Evolutionary conservation across 2,888 invertebrate species (phyloP), one percentile per base, ranked within the genome.

Genomic region (Cataglyphis cursor): DNA sequence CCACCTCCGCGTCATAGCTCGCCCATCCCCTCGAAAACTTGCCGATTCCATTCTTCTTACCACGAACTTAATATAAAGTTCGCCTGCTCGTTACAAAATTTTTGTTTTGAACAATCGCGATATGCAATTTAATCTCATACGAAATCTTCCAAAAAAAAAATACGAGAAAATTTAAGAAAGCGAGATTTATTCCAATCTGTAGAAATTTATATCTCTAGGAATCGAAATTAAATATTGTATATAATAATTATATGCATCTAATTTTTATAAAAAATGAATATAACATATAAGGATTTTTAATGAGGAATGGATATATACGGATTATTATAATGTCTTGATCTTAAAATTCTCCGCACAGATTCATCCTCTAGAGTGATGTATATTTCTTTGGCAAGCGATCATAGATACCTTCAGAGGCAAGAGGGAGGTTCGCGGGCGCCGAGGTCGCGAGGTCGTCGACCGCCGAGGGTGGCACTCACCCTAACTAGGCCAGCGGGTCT

Each of bases 371-470:
- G 21, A 70, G 18, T 70, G 31, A 54, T n/a, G 3, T 68, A 64
- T 18, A 38, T n/a, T 64, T 68, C 21, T 68, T 70, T 70, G 8
- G 18, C 57, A 8, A 65, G 24, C 54, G 35, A 35, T 15, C 78
- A 18, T 59, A 80, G 70, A 44, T 61, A 31, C 18, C 21, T 44
- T 59, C 15, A 28, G n/a, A 28, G 57, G 59, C 44, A 54, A 59
- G 21, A 18, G 78, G 76, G 44, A 78, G 70, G 41, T 59, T 88
- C 90, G 91, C 92, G 89, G 89, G 91, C 93, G 91, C 91, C 90
- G 94, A 94, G 94, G 94, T 95, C 95, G 91, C 91, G 92, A 91
- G 95, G 93, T 94, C 94, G 91, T 93, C 93, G 94, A 94, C 94
- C 94, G 92, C 84, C 87, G 86, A 93, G 94, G 93, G 94, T 94